Percentiles rank a stretch among this genome's conserved stretches.
phyloP scores from a whole-genome alignment of 2,888 invertebrate genomes.

The Fragum sueziense region DNA sequence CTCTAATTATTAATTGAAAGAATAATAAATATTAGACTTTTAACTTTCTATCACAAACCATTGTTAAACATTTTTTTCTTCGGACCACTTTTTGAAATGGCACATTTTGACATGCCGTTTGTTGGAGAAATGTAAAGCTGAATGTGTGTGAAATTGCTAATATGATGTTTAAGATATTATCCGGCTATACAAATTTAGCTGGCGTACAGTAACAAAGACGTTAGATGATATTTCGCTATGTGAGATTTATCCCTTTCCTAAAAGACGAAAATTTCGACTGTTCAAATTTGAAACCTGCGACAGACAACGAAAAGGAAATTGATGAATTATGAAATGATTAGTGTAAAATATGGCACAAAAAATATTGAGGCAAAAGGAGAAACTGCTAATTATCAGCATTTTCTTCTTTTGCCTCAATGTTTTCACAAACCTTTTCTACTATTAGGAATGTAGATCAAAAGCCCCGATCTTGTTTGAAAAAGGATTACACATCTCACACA shows the following conservation, averaged over 20 bases:
- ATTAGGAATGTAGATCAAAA: too few relatives aligned
- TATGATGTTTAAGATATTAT: conserved; percentile 22
- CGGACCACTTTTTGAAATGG: too few relatives aligned
- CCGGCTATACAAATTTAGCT: conserved; percentile 17
- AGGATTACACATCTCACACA: conserved; percentile 7
- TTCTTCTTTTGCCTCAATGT: too few relatives aligned
- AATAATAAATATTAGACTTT: too few relatives aligned
- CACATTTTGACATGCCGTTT: background rate
- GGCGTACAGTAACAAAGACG: conserved; percentile 8
- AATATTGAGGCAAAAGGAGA: too few relatives aligned
- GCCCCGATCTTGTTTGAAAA: background rate
- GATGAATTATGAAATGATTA: too few relatives aligned
- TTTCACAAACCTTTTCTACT: too few relatives aligned
- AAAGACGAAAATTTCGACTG: background rate
- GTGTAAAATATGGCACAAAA: too few relatives aligned
- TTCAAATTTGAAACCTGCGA: background rate
- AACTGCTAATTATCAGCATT: too few relatives aligned
- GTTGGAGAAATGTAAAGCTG: conserved; percentile 1
- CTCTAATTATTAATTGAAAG: too few relatives aligned
- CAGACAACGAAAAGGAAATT: background rate
- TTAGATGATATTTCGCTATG: conserved; percentile 3
- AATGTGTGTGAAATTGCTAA: conserved; percentile 25
- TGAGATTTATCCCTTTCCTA: background rate
- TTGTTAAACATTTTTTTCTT: too few relatives aligned
- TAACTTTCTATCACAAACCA: too few relatives aligned